Evolutionary conservation across 2,113 vertebrate genomes (phyloP), one percentile per base, ranked within the genome.

Genomic region (Takifugu flavidus): DNA sequence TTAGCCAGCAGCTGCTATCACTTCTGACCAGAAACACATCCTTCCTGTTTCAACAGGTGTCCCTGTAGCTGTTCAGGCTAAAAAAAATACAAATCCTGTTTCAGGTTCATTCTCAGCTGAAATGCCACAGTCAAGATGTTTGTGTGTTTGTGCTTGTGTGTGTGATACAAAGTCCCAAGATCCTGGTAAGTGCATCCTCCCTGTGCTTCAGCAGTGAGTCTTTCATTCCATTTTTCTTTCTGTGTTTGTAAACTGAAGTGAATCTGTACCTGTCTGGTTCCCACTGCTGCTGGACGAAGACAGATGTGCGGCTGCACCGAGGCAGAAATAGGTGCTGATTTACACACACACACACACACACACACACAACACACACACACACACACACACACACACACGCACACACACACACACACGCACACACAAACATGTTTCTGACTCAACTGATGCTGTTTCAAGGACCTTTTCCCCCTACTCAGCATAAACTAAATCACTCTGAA

Each of bases 401-500:
- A 34, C 3, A 29, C 5, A 47, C 44, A 49, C 3, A 42, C 28
- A 50, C 50, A 46, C 4, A 57, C 28, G 42, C 3, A 29, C 5
- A 47, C 44, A 49, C 3, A 45, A 10, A 49, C 25, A 49, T 28
- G 49, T 70, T 65, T 53, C 13, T 49, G 5, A 42, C 25, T 57
- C 15, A 25, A 46, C 27, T 53, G 59, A 67, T 54, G 28, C 43
- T 34, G 12, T 56, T 68, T 65, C 80, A 80, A 75, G 78, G 67
- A 47, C 62, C 68, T 62, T 59, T 66, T 62, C 61, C 67, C 70
- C 60, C 53, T 52, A 15, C 55, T 60, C 29, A 53, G 43, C 72
- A 83, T 77, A 80, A 88, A 84, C 66, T 78, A 86, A 87, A 90
- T 84, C 72, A 87, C 65, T 77, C 62, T 82, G 75, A 85, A 76